Evolutionary conservation across 2,888 invertebrate genomes (phyloP), one percentile per base, ranked within the genome.

Genomic region (Lasioglossum figueresi): DNA sequence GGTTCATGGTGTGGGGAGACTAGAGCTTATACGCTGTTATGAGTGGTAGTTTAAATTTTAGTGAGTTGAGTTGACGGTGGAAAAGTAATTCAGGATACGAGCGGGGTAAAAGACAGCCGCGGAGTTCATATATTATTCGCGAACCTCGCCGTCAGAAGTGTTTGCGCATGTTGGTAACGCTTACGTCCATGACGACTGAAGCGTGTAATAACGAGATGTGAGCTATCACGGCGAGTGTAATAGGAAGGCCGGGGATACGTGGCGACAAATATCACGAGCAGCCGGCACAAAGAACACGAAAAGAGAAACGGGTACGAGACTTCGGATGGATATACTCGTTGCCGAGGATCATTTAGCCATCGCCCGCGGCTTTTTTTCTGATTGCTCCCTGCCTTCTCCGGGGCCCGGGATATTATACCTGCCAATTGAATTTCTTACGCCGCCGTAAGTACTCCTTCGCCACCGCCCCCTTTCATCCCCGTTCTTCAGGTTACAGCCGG

Each of bases 371-470:
- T 88, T 89, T 90, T 40, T 90, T 92, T 90, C 45, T 92, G 92
- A 91, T 91, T 91, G 92, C 91, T 89, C 89, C 88, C 88, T 75
- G 79, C 85, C 80, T 82, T 84, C 82, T 84, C 68, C 79, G 78
- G 74, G n/a, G 12, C 56, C 74, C 90, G 88, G 83, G 89, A 90
- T 91, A 91, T 91, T 92, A 91, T 90, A 91, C 89, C 89, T 80
- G 88, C 89, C 91, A 90, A 91, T 91, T 91, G 91, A 92, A 91
- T 91, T 91, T 91, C 91, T 91, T 92, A 90, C 87, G 84, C 84
- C 77, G 78, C 78, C 70, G 79, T 88, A 84, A 86, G 45, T 79
- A 79, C 80, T 72, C n/a, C 23, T 12, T 19, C 16, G 4, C 66
- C 23, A 6, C 34, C 66, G 34, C 66, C 34, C 23, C 34, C 66